Conservation (phyloP, 2,113 vertebrate genomes). For the Pandion haliaetus region DNA sequence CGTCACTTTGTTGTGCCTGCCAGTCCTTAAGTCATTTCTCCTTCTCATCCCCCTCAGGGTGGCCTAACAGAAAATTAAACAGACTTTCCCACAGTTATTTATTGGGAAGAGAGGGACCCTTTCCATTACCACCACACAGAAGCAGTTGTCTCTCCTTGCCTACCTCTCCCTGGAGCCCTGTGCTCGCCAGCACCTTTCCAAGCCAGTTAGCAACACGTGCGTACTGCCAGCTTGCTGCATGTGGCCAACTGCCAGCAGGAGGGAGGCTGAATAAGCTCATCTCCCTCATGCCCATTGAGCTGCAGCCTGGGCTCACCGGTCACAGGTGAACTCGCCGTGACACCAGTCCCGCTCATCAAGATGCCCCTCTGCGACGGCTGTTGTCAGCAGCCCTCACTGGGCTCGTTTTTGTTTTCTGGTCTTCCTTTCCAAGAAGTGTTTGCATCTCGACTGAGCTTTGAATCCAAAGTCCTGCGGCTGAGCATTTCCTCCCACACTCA, state of each 20-base stretch:
- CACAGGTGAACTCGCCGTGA: neutral
- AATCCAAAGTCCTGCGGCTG: neutral
- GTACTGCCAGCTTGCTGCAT: neutral
- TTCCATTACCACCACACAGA: neutral
- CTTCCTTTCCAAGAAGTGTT: neutral
- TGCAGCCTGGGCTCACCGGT: neutral
- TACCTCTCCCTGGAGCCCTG: neutral
- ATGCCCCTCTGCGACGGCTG: neutral
- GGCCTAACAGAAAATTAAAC: neutral
- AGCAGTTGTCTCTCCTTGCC: neutral
- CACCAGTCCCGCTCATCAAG: neutral
- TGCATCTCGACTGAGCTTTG: neutral
- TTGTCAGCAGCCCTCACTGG: neutral
- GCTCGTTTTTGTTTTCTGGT: neutral
- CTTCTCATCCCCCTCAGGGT: neutral
- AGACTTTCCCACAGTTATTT: neutral
- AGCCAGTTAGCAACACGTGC: neutral
- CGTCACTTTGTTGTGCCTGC: neutral
- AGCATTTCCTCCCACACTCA: neutral
- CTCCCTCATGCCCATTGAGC: neutral
- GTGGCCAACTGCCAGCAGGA: neutral
- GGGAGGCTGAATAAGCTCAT: neutral
- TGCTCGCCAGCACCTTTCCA: neutral
- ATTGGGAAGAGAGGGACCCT: accelerated
- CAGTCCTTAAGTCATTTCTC: neutral